phyloP scores from a whole-genome alignment of 1,140 invertebrate genomes.

The Teleopsis dalmanni region DNA sequence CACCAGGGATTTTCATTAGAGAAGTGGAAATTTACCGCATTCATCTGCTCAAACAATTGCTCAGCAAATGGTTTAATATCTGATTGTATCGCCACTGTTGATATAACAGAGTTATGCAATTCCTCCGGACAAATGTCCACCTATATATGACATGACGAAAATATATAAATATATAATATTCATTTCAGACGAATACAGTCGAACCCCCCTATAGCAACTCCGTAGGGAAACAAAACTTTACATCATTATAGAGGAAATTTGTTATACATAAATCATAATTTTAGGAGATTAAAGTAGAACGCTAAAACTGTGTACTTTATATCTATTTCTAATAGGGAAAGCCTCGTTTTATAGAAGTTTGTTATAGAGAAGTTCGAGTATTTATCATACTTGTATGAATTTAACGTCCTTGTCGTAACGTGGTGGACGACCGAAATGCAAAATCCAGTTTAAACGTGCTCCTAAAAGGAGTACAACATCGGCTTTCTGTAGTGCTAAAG shows the following conservation, averaged over 20 bases:
- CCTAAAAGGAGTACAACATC: constrained; percentile 86
- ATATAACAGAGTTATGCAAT: constrained; percentile 77
- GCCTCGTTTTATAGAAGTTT: too few species aligned
- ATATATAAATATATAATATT: constrained; percentile 13
- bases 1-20: constrained; percentile 50
- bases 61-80: constrained; percentile 66
- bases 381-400: constrained; percentile 62
- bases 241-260: too few species aligned
- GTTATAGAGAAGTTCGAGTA: constrained; percentile 42
- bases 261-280: too few species aligned
- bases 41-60: constrained; percentile 53
- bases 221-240: too few species aligned
- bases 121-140: constrained; percentile 87
- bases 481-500: constrained; percentile 73
- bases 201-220: too few species aligned
- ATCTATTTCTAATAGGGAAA: too few species aligned
- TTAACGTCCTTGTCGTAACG: constrained; percentile 75
- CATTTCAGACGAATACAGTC: too few species aligned
- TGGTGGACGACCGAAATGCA: constrained; percentile 90
- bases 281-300: too few species aligned
- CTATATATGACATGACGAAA: constrained; percentile 41
- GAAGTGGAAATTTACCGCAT: constrained; percentile 49
- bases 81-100: constrained; percentile 67
- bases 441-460: constrained; percentile 92
- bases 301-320: too few species aligned